Percentiles rank a stretch among this genome's conserved stretches.
phyloP scores from a whole-genome alignment of 2,113 vertebrate species.

The Chaenocephalus aceratus region DNA sequence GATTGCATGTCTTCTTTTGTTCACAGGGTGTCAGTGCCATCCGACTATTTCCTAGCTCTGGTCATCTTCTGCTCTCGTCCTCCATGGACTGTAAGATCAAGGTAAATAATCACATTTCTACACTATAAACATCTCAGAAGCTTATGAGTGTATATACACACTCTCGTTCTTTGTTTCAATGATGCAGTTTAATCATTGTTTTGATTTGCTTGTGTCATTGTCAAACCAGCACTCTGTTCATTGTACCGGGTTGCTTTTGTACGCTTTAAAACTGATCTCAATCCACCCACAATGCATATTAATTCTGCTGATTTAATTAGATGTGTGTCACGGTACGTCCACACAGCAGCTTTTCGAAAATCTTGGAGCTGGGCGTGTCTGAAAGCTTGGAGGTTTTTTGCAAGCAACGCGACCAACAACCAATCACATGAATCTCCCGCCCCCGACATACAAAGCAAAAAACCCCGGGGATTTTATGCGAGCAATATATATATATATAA shows the following conservation, averaged over 20 bases:
- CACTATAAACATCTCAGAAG: not conserved
- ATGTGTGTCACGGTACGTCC: not conserved
- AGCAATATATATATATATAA: too few relatives aligned
- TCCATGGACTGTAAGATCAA: conserved; percentile 99
- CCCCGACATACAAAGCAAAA: too few relatives aligned
- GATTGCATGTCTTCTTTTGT: conserved; percentile 6
- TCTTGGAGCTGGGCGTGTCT: too few relatives aligned
- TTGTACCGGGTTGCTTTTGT: not conserved
- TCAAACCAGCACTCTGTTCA: not conserved
- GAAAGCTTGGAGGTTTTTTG: too few relatives aligned
- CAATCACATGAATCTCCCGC: too few relatives aligned
- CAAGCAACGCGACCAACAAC: too few relatives aligned
- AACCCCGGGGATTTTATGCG: too few relatives aligned
- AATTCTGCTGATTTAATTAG: not conserved
- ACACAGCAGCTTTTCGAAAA: too few relatives aligned
- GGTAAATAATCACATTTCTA: conserved; percentile 77
- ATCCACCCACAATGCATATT: not conserved
- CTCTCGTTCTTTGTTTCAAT: not conserved
- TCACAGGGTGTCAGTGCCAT: conserved; percentile 95
- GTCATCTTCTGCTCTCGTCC: conserved; percentile 93
- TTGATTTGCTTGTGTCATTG: not conserved
- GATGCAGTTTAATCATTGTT: not conserved
- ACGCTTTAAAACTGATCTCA: not conserved
- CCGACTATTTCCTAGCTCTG: conserved; percentile 94
- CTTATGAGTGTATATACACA: not conserved